Conservation (phyloP, 1,140 invertebrate species). For the Bombus confusus region DNA sequence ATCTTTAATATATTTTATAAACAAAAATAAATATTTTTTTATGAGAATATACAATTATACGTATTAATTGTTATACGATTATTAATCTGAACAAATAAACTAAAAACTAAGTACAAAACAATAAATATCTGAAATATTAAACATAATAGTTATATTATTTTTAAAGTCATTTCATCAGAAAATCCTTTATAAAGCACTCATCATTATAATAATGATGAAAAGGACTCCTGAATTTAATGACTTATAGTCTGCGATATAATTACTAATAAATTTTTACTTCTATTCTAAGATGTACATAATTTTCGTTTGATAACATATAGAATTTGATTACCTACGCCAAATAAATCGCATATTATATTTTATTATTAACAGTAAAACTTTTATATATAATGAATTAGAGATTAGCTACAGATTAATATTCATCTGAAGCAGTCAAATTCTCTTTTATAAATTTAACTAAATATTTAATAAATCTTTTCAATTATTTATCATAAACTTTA, state of each 20-base stretch:
- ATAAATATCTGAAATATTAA: background rate
- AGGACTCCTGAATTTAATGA: constrained; percentile 13
- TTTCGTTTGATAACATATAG: background rate
- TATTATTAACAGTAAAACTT: background rate
- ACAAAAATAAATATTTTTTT: background rate
- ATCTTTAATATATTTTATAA: background rate
- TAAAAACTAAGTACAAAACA: background rate
- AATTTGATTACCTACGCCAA: background rate
- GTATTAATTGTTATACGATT: background rate
- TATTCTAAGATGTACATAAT: background rate
- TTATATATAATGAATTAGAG: background rate
- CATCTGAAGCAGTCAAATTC: constrained; percentile 19
- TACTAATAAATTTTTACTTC: background rate
- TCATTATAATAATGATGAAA: constrained; percentile 3
- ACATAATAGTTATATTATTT: background rate
- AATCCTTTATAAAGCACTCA: constrained; percentile 20
- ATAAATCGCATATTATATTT: constrained; percentile 16
- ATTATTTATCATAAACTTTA: background rate
- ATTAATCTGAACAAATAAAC: background rate
- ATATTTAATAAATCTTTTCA: background rate
- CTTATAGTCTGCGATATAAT: background rate
- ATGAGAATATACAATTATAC: background rate
- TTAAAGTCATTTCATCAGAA: background rate
- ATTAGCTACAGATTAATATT: constrained; percentile 5
- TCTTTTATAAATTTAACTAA: background rate